Percentiles rank a stretch among this genome's conserved stretches.
Evolutionary conservation across 2,113 vertebrate genomes (phyloP).

Genomic region (Bujurquina vittata): DNA sequence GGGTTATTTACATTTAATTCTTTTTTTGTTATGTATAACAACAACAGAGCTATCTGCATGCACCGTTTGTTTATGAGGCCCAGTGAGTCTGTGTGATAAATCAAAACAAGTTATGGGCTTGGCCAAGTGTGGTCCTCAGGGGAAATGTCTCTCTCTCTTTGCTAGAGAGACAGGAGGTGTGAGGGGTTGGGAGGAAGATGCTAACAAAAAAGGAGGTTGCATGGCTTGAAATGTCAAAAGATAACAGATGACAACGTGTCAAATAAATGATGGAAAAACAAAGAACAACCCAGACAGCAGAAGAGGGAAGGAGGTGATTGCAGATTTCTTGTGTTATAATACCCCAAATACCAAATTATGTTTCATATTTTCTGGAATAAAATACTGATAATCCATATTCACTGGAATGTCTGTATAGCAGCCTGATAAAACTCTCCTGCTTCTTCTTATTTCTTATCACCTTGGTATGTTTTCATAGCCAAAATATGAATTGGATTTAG

Average conservation of each 20-base stretch:
- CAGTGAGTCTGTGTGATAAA: slow-evolving; percentile 26
- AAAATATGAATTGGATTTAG: not conserved
- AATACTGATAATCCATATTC: not conserved
- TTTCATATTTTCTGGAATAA: not conserved
- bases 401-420: not conserved
- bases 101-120: not conserved
- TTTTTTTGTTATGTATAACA: not conserved
- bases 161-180: slow-evolving; percentile 2
- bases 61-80: not conserved
- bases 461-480: not conserved
- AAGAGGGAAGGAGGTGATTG: not conserved
- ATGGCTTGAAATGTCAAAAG: not conserved
- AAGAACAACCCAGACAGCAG: slow-evolving; percentile 1
- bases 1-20: not conserved
- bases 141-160: slow-evolving; percentile 21
- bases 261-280: slow-evolving; percentile 18
- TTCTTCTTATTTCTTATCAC: not conserved
- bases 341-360: not conserved
- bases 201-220: slow-evolving; percentile 4
- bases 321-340: not conserved
- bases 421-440: not conserved
- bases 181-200: slow-evolving; percentile 16
- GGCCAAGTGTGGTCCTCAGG: not conserved
- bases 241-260: slow-evolving; percentile 23
- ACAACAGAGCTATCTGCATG: not conserved